These are phyloP conservation scores for Gymnoscopelus braueri DNA, from an alignment of 2,797 vertebrate genomes.

Conservation along the genomic window DNA sequence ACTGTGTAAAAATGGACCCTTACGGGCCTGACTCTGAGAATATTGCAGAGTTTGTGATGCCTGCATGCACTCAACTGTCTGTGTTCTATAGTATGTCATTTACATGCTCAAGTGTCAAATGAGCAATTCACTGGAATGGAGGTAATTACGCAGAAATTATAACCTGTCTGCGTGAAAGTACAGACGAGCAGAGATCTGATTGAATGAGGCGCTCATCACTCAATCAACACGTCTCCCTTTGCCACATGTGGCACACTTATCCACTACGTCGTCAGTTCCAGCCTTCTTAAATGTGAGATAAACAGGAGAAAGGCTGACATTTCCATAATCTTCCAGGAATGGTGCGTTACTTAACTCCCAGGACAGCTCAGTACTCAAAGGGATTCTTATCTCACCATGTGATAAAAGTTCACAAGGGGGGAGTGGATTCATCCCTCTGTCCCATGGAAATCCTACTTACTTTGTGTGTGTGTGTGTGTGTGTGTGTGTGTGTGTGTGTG, in stretches of 20 bases:
- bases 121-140: constrained; percentile 71
- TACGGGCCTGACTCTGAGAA: constrained; percentile 1
- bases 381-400: constrained; percentile 73
- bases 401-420: constrained; percentile 68
- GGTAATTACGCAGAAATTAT: constrained; percentile 73
- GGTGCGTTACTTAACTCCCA: constrained; percentile 74
- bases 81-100: constrained; percentile 60
- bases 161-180: constrained; percentile 69
- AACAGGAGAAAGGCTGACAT: constrained; percentile 62
- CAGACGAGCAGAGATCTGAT: constrained; percentile 57
- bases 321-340: constrained; percentile 77
- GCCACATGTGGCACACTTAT: constrained; percentile 52
- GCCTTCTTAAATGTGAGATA: constrained; percentile 48
- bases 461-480: constrained; percentile 44
- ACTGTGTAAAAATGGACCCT: too few species aligned
- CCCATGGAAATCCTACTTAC: constrained; percentile 61
- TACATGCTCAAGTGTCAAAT: constrained; percentile 62
- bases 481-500: constrained; percentile 12
- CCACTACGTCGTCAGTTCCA: constrained; percentile 41
- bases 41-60: constrained; percentile 34
- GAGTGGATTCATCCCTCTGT: constrained; percentile 61
- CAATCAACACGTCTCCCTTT: constrained; percentile 54
- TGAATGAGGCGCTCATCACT: constrained; percentile 57
- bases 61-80: constrained; percentile 37
- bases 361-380: constrained; percentile 73